Conservation (phyloP, 2,797 vertebrate genomes). For the Bradypus variegatus region DNA sequence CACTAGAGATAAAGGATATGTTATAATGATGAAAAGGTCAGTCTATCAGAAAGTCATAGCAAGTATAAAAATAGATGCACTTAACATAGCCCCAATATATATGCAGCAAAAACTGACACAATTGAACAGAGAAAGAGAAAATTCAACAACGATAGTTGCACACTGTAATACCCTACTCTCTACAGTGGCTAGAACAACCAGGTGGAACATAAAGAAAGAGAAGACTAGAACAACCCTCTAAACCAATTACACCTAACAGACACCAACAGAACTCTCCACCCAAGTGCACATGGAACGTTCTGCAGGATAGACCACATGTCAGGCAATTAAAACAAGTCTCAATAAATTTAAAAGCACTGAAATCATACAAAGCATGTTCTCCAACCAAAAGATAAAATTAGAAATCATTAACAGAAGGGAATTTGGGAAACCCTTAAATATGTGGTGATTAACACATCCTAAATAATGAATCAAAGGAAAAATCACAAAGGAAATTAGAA, state of each 20-base stretch:
- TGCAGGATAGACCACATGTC: accelerated
- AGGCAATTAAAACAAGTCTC: background rate
- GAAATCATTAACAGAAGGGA: background rate
- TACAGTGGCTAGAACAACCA: accelerated
- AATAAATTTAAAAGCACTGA: background rate
- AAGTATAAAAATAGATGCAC: too few species aligned
- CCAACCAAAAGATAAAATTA: background rate
- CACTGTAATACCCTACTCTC: background rate
- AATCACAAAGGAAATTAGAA: background rate
- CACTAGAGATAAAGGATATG: background rate
- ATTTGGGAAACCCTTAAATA: background rate
- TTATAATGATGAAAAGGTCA: background rate
- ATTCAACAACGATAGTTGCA: background rate
- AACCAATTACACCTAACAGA: background rate
- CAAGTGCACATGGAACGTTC: background rate
- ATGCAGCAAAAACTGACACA: too few species aligned
- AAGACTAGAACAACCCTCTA: accelerated
- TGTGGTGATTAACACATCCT: background rate
- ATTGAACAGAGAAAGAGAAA: background rate
- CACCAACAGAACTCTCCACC: background rate
- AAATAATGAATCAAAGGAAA: background rate
- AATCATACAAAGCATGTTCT: background rate
- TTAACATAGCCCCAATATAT: background rate
- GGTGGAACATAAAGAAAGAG: background rate
- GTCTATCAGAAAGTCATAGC: background rate